These are phyloP conservation scores for Schizopygopsis pylzovi DNA, from an alignment of 2,797 vertebrate genomes.

Conservation along the genomic window DNA sequence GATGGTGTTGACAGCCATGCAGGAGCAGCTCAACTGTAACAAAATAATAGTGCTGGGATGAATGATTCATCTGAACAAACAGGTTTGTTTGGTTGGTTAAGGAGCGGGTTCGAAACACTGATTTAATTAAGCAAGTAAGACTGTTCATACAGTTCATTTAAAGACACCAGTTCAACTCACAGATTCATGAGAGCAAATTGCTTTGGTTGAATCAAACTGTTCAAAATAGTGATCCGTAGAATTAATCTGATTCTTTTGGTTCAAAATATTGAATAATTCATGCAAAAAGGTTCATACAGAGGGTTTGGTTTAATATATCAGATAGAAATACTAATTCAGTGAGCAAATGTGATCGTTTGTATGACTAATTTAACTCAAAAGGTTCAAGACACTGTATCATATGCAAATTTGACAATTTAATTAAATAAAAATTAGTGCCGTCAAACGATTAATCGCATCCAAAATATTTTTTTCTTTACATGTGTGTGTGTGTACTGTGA, in stretches of 20 bases:
- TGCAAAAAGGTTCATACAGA: too few species aligned
- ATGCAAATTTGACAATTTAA: background rate
- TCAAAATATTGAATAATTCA: background rate
- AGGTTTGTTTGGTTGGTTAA: background rate
- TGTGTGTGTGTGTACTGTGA: too few species aligned
- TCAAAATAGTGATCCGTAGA: background rate
- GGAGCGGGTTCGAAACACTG: background rate
- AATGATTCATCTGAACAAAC: background rate
- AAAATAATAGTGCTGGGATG: background rate
- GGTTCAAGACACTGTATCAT: background rate
- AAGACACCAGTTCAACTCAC: background rate
- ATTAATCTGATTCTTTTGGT: background rate
- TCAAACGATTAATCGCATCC: too few species aligned
- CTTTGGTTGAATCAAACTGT: background rate
- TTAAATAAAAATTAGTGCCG: background rate
- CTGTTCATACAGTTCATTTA: background rate
- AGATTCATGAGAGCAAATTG: background rate
- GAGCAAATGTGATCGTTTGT: background rate
- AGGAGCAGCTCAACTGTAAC: background rate
- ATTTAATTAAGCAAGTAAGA: background rate
- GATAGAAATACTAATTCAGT: background rate
- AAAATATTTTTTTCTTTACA: too few species aligned
- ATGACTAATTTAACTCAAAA: background rate
- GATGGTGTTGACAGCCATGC: conserved; percentile 18
- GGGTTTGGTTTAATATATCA: background rate